Evolutionary conservation across 2,797 vertebrate genomes (phyloP), one percentile per base, ranked within the genome.

Genomic region (Anableps anableps): DNA sequence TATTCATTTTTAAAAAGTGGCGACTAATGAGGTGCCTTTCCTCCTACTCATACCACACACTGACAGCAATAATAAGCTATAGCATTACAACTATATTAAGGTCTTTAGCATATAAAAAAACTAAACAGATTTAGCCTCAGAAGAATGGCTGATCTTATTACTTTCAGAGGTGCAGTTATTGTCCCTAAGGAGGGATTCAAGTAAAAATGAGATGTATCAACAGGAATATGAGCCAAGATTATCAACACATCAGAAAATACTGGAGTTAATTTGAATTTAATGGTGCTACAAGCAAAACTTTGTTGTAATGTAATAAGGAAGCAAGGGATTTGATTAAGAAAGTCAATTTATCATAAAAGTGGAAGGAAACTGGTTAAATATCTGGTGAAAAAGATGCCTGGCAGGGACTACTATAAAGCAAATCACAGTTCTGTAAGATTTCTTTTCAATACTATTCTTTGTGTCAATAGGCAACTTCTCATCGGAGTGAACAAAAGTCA

Each of bases 101-200:
- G 74, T 74, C 72, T 74, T 13, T 53, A 29, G 76, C 45, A 77
- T 48, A 75, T 75, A 50, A 78, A 74, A 79, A 70, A 8, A 16
- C 3, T 17, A 45, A 29, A 71, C 43, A 82, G 64, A 72, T 75
- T 66, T 38, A 47, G 6, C 1, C 11, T 19, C 41, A 43, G 50
- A 45, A 55, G 5, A 66, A 76, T 43, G 78, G 76, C 75, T 74
- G 64, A 78, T 72, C 48, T 74, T 45, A 85, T 82, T 78, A 83
- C 82, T 79, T 76, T 83, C 72, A 78, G 26, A 71, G 58, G 72
- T 51, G 31, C 36, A 23, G 14, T 45, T 47, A 29, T 0, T 4
- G 50, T 72, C 76, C 68, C n/a, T 6, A 36, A 71, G 73, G 80
- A 50, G 60, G 72, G 9, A 76, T 81, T 83, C 10, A 82, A 62